Base-by-base conservation (phyloP, 2,113 vertebrate genomes). In the Anarrhichthys ocellatus region DNA sequence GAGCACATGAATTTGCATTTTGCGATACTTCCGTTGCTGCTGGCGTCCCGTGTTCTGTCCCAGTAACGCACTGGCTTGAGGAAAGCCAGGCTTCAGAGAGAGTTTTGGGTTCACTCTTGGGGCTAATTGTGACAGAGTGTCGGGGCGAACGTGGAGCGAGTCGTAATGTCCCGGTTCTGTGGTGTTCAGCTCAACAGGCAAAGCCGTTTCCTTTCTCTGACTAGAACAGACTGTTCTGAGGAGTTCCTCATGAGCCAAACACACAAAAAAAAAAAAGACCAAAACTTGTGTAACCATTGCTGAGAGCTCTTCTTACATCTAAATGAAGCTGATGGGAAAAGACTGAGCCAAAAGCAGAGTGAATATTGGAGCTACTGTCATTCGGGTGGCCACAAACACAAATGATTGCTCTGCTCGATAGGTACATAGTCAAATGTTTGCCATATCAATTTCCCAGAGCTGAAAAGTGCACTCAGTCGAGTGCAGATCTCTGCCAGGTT, bases 1-100 rank as follows among this genome's bases (percentile, higher is more conserved):
- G 56, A 59, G 38, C 34, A 13, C 1, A n/a, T 22, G 52, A 17
- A 87, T 89, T 91, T 87, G 85, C 83, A 85, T 87, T 78, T 85
- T 46, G 46, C 58, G 73, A 62, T n/a, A 32, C 80, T 72, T 74
- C 74, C 40, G 4, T 48, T 2, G 4, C 83, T 69, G 75, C 64
- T 1, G 76, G 56, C 62, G 32, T 32, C 32, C 32, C 24, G 20
- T n/a, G 38, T 46, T 61, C 63, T 58, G 69, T 84, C 77, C 72
- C 46, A 75, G 80, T 1, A 48, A 22, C 38, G 66, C 8, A n/a
- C 22, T 17, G 15, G 69, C 52, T 74, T 46, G 78, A 91, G 76
- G 64, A 70, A 83, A 87, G 24, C 48, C 75, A 11, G 77, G 67
- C 62, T 69, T 34, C 40, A 4, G 73, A 69, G 15, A 1, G 9